Conservation (phyloP, 2,888 invertebrate species). For the Criorhina ranunculi region DNA sequence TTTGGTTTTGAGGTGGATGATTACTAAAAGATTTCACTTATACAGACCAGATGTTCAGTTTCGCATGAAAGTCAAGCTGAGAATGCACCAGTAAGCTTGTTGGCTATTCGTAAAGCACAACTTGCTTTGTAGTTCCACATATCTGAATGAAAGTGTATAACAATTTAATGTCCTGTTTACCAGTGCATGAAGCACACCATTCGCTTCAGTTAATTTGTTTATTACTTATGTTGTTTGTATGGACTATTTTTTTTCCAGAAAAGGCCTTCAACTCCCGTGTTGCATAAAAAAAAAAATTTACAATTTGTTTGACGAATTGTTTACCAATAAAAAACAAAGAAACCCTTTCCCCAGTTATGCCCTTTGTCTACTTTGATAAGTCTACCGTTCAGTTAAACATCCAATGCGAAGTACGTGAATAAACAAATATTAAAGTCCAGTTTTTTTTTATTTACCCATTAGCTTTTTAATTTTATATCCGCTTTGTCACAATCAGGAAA, state of each 20-base stretch:
- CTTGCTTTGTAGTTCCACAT: too few relatives aligned
- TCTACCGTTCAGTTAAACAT: slow-evolving; percentile 19
- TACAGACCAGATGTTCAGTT: too few relatives aligned
- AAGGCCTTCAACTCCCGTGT: too few relatives aligned
- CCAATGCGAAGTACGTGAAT: slow-evolving; percentile 4
- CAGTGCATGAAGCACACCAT: background rate
- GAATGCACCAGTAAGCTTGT: too few relatives aligned
- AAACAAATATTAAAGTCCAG: slow-evolving; percentile 6
- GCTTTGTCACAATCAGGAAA: slow-evolving; percentile 20
- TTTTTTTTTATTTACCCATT: slow-evolving; percentile 22
- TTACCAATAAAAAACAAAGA: slow-evolving; percentile 16
- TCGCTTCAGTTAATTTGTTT: too few relatives aligned
- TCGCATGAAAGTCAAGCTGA: too few relatives aligned
- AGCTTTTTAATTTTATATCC: slow-evolving; percentile 18
- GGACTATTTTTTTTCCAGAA: too few relatives aligned
- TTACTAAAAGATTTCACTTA: too few relatives aligned
- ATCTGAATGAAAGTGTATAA: background rate
- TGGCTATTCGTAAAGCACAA: too few relatives aligned
- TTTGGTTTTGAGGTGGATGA: too few relatives aligned
- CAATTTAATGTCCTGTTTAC: background rate
- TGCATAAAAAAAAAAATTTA: slow-evolving; percentile 14
- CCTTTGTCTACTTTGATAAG: background rate
- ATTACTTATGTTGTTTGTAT: background rate
- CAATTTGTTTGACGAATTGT: slow-evolving; percentile 20
- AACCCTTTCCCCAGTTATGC: background rate